Evolutionary conservation across 2,113 vertebrate species (phyloP), one percentile per base, ranked within the genome.

Genomic region (Planiliza haematocheilus): DNA sequence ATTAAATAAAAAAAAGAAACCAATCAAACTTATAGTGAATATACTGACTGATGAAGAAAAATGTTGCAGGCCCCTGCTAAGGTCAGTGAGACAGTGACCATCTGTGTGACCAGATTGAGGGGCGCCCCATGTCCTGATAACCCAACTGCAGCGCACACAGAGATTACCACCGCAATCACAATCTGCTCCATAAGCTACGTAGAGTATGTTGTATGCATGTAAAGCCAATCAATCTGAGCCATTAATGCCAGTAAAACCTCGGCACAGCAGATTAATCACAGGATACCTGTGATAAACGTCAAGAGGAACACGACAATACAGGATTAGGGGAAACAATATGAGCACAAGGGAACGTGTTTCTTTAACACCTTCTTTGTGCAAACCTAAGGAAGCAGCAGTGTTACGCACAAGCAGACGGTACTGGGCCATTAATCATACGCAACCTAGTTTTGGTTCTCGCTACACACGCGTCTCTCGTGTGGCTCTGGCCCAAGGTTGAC

Each of bases 401-500:
- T 51, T 66, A 41, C 59, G 2, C 46, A 14, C 42, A 52, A 57
- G 46, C 56, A 75, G 4, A 75, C 18, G 73, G 60, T 64, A 41
- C 17, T 46, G 58, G 56, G 49, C 57, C 63, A 87, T 88, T 89
- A 85, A 86, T 89, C 88, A 87, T 73, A 50, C n/a, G 79, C 82
- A 83, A 85, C 81, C 82, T 50, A 86, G 81, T 88, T 91, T 78
- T 84, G 78, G 76, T 83, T 68, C 50, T 80, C 18, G 41, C 43
- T 48, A 68, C 63, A 45, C n/a, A 70, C 74, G 81, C 60, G n/a
- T 77, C 45, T 74, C 77, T 68, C 56, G 10, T 42, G 79, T 48
- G 61, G 64, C 74, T 59, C 55, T 53, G 14, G 76, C 53, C 73
- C 69, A 61, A 34, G 74, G 82, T 88, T 88, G 69, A 86, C 82